A percentile compares a stretch with the other conserved stretches of the same genome.
These are phyloP conservation scores for Scaptomyza parva DNA, from an alignment of 2,888 invertebrate genomes.

Conservation along the genomic window DNA sequence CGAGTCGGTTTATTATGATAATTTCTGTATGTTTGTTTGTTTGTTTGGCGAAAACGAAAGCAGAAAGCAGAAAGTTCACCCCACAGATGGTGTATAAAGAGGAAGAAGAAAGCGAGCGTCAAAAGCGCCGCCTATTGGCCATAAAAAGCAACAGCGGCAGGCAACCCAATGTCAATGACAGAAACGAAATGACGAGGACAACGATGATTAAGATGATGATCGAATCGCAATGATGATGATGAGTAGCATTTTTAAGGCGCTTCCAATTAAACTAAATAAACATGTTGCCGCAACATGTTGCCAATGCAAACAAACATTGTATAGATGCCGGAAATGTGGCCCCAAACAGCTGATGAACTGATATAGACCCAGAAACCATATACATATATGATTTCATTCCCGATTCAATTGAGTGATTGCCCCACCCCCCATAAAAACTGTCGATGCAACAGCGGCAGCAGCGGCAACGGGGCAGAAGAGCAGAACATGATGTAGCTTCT, in stretches of 20 bases:
- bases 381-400: constrained; percentile 32
- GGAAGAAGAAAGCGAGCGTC: constrained; percentile 44
- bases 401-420: constrained; percentile 72
- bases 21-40: constrained; percentile 68
- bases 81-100: background rate
- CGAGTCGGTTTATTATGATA: constrained; percentile 70
- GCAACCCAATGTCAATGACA: constrained; percentile 76
- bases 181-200: constrained; percentile 24
- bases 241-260: constrained; percentile 20
- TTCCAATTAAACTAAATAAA: constrained; percentile 49
- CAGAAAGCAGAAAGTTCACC: constrained; percentile 51
- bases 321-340: constrained; percentile 15
- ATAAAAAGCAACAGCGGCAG: constrained; percentile 64
- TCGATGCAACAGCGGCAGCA: constrained; percentile 26
- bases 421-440: constrained; percentile 55
- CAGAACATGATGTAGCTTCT: constrained; percentile 62
- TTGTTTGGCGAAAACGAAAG: constrained; percentile 70
- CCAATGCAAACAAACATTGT: constrained; percentile 20
- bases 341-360: constrained; percentile 46
- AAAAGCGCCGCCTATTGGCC: constrained; percentile 67
- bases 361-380: constrained; percentile 18
- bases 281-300: constrained; percentile 51
- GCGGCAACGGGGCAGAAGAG: constrained; percentile 1
- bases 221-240: no score
- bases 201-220: constrained; percentile 21